Percentiles rank a stretch among this genome's conserved stretches.
phyloP scores from a whole-genome alignment of 2,797 vertebrate species.

The Bothrops alternatus region DNA sequence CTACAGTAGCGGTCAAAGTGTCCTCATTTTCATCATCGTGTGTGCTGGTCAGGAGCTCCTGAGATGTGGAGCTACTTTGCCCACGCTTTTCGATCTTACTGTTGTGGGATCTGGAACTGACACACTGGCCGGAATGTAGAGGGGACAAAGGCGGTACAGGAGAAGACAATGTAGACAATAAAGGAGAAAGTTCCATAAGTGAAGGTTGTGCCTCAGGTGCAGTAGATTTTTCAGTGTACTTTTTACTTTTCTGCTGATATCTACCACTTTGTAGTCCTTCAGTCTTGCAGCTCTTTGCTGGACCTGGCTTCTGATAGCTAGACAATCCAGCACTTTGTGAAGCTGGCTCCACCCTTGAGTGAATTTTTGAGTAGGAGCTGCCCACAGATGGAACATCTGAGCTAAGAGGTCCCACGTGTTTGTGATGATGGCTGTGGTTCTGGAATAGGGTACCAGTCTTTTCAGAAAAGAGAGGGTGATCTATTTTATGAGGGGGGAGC shows the following conservation, averaged over 20 bases:
- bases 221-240: conserved; percentile 59
- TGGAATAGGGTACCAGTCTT: conserved; percentile 74
- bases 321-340: conserved; percentile 54
- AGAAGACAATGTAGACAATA: conserved; percentile 74
- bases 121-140: conserved; percentile 78
- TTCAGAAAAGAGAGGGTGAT: conserved; percentile 60
- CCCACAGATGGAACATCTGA: conserved; percentile 55
- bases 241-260: conserved; percentile 62
- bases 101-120: conserved; percentile 67
- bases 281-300: not conserved
- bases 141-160: conserved; percentile 76
- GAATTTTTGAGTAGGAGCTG: conserved; percentile 64
- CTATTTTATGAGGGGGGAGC: conserved; percentile 63
- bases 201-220: conserved; percentile 36
- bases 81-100: conserved; percentile 53
- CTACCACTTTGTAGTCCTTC: conserved; percentile 44
- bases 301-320: conserved; percentile 47
- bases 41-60: conserved; percentile 55
- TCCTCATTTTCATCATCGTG: conserved; percentile 65
- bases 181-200: conserved; percentile 62
- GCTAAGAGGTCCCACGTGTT: conserved; percentile 51
- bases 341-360: conserved; percentile 57
- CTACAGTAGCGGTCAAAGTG: conserved; percentile 53
- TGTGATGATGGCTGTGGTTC: conserved; percentile 52
- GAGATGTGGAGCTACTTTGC: conserved; percentile 59